Evolutionary conservation across 2,113 vertebrate species (phyloP), one percentile per base, ranked within the genome.

Genomic region (Microcebus ravelobensis): DNA sequence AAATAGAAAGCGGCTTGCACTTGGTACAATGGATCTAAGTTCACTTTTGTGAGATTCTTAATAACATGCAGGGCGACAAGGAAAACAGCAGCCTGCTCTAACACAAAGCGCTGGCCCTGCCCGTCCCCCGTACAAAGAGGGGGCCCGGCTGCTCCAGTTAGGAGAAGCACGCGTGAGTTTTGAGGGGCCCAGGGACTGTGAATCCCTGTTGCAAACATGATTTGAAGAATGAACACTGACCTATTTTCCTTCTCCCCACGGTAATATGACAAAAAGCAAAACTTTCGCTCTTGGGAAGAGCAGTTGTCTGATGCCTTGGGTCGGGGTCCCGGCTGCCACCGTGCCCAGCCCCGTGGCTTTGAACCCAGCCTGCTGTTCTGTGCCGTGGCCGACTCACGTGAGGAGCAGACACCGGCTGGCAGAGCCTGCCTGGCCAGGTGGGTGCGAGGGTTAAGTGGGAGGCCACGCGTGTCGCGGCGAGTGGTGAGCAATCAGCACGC

Each of bases 1-100:
- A 97, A 97, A 96, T 94, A 96, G 94, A 93, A 74, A 94, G 93
- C 34, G 29, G 87, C 81, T 82, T 55, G 96, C 48, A 70, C 85
- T 85, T 34, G 87, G 83, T 90, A 90, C 83, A 84, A 42, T 61
- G 70, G 94, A 42, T 73, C 20, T 20, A 63, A 83, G 96, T 84
- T 87, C 91, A 84, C 79, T 76, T 63, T 34, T 67, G 77, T 68
- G 95, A 86, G 87, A 76, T 76, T 83, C 70, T 94, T 77, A 90
- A 42, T 34, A 39, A 70, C 1, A 5, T 3, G 27, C 42, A 5
- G 36, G 83, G 52, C 80, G 45, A 6, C 1, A 5, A 31, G 0
- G 27, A 36, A 39, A 20, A 59, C 3, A 0, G 85, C 74, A 14
- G 52, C 1, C 3, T 25, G 45, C 52, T 25, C 39, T 82, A 12